These are phyloP conservation scores for Paragorgia papillata DNA, from an alignment of 92 coral and sea anemone genomes.

Conservation along the genomic window DNA sequence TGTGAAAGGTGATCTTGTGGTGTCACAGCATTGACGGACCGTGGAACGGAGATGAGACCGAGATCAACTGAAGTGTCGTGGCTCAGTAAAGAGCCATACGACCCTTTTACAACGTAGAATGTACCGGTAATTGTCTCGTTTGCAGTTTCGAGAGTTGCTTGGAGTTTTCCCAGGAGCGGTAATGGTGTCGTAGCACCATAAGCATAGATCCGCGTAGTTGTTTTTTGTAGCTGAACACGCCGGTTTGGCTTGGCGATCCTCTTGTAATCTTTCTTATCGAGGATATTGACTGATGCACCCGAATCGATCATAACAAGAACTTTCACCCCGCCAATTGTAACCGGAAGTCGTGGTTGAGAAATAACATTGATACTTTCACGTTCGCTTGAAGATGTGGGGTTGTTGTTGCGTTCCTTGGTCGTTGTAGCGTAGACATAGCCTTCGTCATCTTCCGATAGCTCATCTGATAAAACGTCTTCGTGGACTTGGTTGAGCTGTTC, in stretches of 20 bases:
- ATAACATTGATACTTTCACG: not conserved
- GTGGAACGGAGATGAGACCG: slow-evolving; percentile 19
- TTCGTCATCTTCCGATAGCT: slow-evolving; percentile 9
- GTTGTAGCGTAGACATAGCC: not conserved
- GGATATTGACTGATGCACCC: slow-evolving; percentile 34
- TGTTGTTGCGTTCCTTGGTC: not conserved
- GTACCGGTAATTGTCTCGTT: slow-evolving; percentile 3
- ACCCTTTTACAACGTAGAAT: slow-evolving; percentile 30
- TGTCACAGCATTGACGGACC: slow-evolving; percentile 41
- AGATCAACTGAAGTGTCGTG: slow-evolving; percentile 29
- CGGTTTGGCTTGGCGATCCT: slow-evolving; percentile 12
- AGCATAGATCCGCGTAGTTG: slow-evolving; percentile 23
- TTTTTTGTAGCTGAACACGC: slow-evolving; percentile 10
- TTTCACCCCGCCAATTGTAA: slow-evolving; percentile 5
- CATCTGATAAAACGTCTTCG: not conserved
- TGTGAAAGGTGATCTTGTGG: not conserved
- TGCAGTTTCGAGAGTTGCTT: slow-evolving; percentile 21
- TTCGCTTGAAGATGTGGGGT: not conserved
- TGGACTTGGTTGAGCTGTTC: slow-evolving; percentile 18
- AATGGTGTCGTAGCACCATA: slow-evolving; percentile 21
- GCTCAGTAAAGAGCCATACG: slow-evolving; percentile 25
- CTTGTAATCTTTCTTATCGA: slow-evolving; percentile 7
- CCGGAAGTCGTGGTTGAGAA: not conserved
- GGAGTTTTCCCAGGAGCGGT: slow-evolving; percentile 31
- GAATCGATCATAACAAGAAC: slow-evolving; percentile 41